Conservation (phyloP, 2,888 invertebrate species). For the Polydrusus tereticollis region DNA sequence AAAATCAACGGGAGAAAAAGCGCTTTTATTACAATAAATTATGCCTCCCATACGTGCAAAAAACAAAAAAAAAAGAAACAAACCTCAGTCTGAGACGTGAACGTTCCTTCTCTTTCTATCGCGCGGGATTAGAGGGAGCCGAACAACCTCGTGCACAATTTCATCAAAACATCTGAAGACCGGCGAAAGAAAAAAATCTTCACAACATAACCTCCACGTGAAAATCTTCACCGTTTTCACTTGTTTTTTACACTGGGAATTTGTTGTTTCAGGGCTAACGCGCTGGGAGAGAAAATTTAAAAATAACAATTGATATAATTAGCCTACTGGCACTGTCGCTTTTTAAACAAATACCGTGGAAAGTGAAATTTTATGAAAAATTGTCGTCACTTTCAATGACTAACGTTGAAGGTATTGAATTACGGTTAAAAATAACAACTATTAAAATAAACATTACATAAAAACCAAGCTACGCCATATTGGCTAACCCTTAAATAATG, state of each 20-base stretch:
- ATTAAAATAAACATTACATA: slow-evolving; percentile 57
- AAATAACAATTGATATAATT: slow-evolving; percentile 45
- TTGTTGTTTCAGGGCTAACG: slow-evolving; percentile 35
- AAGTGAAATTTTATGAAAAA: slow-evolving; percentile 32
- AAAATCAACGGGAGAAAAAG: slow-evolving; percentile 34
- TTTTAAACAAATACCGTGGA: slow-evolving; percentile 34
- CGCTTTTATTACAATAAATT: slow-evolving; percentile 43
- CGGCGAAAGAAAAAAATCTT: slow-evolving; percentile 54
- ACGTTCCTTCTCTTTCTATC: slow-evolving; percentile 44
- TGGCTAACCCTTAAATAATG: slow-evolving; percentile 66
- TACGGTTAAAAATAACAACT: slow-evolving; percentile 52
- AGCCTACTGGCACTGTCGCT: slow-evolving; percentile 33
- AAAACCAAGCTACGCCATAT: slow-evolving; percentile 67
- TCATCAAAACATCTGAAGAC: slow-evolving; percentile 50
- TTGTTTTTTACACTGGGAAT: slow-evolving; percentile 16
- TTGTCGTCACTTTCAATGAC: slow-evolving; percentile 27
- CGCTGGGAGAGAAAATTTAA: slow-evolving; percentile 39
- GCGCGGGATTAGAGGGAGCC: slow-evolving; percentile 23
- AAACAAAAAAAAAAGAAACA: slow-evolving; percentile 34
- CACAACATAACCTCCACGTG: slow-evolving; percentile 58
- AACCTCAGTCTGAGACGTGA: slow-evolving; percentile 44
- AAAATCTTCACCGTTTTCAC: slow-evolving; percentile 33
- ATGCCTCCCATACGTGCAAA: slow-evolving; percentile 17
- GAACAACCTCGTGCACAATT: slow-evolving; percentile 46
- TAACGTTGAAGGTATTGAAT: slow-evolving; percentile 20